A percentile compares a stretch with the other conserved stretches of the same genome.
These are phyloP conservation scores for Sipha maydis DNA, from an alignment of 2,888 invertebrate species.

Conservation along the genomic window DNA sequence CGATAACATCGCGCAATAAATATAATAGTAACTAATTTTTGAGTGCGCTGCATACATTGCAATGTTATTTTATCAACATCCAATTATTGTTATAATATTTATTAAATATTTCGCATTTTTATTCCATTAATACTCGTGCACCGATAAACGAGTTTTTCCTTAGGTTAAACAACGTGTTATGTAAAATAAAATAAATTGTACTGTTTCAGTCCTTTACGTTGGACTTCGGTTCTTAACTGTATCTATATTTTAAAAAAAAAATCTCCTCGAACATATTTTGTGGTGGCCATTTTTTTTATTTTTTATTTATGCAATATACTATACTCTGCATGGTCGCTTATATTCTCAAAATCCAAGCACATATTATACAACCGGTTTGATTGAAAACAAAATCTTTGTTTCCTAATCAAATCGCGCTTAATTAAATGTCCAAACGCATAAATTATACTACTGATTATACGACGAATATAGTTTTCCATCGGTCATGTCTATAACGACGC, in stretches of 20 bases:
- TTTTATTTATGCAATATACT: not conserved
- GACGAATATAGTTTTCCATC: not conserved
- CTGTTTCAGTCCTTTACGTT: not conserved
- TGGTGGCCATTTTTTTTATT: not conserved
- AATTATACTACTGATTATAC: not conserved
- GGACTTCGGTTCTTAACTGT: not conserved
- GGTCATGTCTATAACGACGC: no score
- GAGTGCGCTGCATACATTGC: not conserved
- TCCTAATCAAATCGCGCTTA: not conserved
- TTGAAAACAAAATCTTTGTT: not conserved
- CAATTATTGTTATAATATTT: not conserved
- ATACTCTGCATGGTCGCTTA: not conserved
- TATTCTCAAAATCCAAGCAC: not conserved
- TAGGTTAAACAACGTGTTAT: not conserved
- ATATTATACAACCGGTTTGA: not conserved
- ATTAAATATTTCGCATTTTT: not conserved
- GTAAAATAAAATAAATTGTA: not conserved
- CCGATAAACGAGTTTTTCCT: not conserved
- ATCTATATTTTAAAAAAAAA: not conserved
- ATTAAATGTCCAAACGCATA: not conserved
- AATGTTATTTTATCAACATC: not conserved
- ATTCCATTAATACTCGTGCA: not conserved
- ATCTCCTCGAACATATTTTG: not conserved
- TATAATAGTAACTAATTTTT: not conserved
- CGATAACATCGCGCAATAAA: not conserved